Evolutionary conservation across 2,888 invertebrate genomes (phyloP).

Genomic region (Limnephilus marmoratus): DNA sequence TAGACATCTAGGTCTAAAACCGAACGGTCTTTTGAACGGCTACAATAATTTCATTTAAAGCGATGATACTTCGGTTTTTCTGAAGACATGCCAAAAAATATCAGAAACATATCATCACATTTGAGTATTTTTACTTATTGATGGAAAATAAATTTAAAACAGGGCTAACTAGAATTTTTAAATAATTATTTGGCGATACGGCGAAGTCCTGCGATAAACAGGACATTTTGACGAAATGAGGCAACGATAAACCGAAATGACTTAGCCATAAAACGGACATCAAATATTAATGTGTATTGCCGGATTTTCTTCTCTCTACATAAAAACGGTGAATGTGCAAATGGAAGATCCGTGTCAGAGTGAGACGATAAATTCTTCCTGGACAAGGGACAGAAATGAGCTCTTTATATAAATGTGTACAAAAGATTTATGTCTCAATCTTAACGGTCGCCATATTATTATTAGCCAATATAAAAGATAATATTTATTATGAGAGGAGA

Average conservation of each 20-base stretch:
- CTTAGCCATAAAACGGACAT: conserved; percentile 34
- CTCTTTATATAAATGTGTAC: conserved; percentile 10
- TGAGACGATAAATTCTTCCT: conserved; percentile 52
- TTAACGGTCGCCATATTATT: conserved; percentile 10
- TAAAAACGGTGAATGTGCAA: conserved; percentile 50
- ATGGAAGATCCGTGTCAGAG: conserved; percentile 61
- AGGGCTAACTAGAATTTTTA: background rate
- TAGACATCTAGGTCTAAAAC: background rate
- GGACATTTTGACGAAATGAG: conserved; percentile 18
- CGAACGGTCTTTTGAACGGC: background rate
- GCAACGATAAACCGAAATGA: conserved; percentile 40
- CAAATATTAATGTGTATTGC: conserved; percentile 52
- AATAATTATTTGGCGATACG: conserved; percentile 21
- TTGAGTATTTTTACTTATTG: background rate
- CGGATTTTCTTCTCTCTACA: conserved; percentile 44
- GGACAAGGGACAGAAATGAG: conserved; percentile 42
- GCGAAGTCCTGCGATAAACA: conserved; percentile 15
- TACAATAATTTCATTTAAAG: background rate
- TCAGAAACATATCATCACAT: background rate
- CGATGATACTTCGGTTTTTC: background rate
- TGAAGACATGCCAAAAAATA: background rate
- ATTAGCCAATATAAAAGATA: conserved; percentile 5
- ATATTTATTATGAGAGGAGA: background rate
- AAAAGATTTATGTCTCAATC: conserved; percentile 29
- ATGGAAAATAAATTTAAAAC: background rate